phyloP scores from a whole-genome alignment of 2,113 vertebrate species.

The Ceyx margarethae region DNA sequence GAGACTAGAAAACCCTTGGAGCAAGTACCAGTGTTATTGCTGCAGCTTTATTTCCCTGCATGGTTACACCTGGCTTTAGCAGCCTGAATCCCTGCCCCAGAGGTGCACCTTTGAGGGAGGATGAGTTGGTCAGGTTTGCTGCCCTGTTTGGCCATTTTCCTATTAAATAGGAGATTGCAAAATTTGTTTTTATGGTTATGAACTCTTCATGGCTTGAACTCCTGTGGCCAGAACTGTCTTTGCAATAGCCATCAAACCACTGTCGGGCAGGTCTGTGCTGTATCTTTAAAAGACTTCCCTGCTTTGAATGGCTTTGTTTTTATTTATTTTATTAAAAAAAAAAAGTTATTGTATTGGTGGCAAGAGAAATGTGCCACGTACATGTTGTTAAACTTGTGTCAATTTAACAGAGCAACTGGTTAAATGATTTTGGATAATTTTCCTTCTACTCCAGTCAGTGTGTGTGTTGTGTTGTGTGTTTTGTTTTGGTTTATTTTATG shows the following conservation, averaged over 20 bases:
- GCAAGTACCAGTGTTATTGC: not conserved
- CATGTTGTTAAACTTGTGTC: constrained; percentile 21
- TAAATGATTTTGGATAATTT: constrained; percentile 4
- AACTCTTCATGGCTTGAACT: not conserved
- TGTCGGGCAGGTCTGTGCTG: not conserved
- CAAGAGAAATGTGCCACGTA: constrained; percentile 26
- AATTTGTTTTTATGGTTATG: not conserved
- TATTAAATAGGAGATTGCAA: not conserved
- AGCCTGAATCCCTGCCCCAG: not conserved
- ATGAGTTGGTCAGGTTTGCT: not conserved
- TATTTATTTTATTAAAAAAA: not conserved
- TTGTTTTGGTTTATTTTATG: not conserved
- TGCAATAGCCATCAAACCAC: not conserved
- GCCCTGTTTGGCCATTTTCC: not conserved
- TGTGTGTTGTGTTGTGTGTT: not conserved
- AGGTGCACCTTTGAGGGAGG: not conserved
- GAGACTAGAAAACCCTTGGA: not conserved
- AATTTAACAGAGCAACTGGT: constrained; percentile 26
- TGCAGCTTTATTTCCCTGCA: not conserved
- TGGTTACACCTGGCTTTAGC: not conserved
- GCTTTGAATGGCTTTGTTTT: not conserved
- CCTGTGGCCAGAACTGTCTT: not conserved
- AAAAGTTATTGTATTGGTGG: constrained; percentile 19
- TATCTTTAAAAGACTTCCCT: constrained; percentile 33
- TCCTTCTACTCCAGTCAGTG: not conserved